Conservation (phyloP, 2,113 vertebrate genomes). For the Istiophorus platypterus region DNA sequence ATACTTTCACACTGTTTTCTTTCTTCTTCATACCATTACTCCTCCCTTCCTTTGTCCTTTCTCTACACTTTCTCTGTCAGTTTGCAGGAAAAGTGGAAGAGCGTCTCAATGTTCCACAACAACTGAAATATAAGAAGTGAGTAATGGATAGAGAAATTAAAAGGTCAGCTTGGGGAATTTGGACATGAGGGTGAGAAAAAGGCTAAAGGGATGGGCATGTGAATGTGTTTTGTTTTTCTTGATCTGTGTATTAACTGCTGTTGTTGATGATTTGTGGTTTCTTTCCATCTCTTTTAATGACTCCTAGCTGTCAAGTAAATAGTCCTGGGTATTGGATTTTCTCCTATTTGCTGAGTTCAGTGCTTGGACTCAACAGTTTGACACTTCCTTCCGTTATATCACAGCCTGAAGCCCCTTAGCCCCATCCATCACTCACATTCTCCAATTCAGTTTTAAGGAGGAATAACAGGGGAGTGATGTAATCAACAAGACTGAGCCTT, state of each 20-base stretch:
- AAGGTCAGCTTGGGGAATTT: background rate
- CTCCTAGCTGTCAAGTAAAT: conserved; percentile 23
- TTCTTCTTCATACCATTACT: conserved; percentile 3
- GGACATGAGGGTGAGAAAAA: background rate
- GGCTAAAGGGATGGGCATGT: background rate
- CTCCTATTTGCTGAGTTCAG: conserved; percentile 22
- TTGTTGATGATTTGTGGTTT: conserved; percentile 12
- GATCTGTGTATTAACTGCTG: background rate
- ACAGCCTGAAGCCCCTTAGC: conserved; percentile 42
- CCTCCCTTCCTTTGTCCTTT: conserved; percentile 39
- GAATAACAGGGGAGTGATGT: conserved; percentile 35
- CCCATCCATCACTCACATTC: conserved; percentile 48
- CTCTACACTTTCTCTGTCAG: background rate
- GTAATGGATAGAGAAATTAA: conserved; percentile 1
- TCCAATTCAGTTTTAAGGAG: conserved; percentile 35
- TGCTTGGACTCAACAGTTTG: conserved; percentile 37
- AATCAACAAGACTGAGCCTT: conserved; percentile 41
- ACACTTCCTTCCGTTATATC: conserved; percentile 52
- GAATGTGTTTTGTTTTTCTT: background rate
- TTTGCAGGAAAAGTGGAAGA: conserved; percentile 10
- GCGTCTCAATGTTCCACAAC: conserved; percentile 4
- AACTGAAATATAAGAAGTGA: conserved; percentile 9
- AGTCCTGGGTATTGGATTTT: conserved; percentile 7
- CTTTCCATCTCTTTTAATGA: conserved; percentile 9
- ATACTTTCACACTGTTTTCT: conserved; percentile 50